Evolutionary conservation across 2,888 invertebrate species (phyloP).

Genomic region (Escarpia spicata): DNA sequence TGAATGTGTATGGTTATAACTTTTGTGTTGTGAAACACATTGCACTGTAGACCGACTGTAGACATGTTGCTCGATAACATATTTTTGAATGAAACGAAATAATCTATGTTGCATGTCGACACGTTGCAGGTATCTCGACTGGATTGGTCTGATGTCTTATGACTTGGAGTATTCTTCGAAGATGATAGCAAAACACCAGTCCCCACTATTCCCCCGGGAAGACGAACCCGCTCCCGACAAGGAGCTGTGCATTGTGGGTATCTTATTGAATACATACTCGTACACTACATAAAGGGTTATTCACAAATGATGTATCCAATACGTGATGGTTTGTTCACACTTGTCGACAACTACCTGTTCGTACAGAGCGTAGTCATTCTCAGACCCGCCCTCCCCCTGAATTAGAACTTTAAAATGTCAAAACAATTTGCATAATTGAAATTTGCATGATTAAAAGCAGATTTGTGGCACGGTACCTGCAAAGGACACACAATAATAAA

Average conservation of each 20-base stretch:
- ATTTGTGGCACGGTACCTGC: no score
- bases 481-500: no score
- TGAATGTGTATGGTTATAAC: no score
- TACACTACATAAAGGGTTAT: not conserved
- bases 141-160: conserved; percentile 25
- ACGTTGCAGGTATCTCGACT: not conserved
- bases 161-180: conserved; percentile 19
- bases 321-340: no score
- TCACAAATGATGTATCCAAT: no score
- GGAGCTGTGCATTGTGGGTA: conserved; percentile 1
- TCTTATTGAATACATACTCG: not conserved
- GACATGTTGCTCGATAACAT: not conserved
- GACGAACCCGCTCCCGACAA: conserved; percentile 8
- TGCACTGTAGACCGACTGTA: not conserved
- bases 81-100: no score
- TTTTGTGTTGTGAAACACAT: not conserved
- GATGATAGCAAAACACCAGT: not conserved
- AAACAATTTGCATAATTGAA: no score
- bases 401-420: no score
- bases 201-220: not conserved
- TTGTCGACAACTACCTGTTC: no score
- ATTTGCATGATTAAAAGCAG: no score
- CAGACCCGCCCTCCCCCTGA: no score
- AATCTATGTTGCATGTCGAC: not conserved
- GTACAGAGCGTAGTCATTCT: no score